Percentiles rank a stretch among this genome's conserved stretches.
Conservation (phyloP, 2,888 invertebrate species). For the Panzeria rudis region DNA sequence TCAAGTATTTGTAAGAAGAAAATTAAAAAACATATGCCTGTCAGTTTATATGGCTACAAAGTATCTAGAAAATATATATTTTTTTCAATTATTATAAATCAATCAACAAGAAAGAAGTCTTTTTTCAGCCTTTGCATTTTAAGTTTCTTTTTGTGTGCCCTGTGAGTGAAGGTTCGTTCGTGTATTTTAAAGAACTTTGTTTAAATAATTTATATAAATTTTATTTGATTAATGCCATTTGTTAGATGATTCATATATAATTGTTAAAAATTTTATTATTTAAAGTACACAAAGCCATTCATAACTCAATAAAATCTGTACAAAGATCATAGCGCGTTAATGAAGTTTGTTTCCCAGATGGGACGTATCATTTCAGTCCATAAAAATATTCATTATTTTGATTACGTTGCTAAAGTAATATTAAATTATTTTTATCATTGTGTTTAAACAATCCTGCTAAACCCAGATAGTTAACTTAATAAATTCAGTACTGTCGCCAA, state of each 20-base stretch:
- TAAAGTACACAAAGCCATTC: not conserved
- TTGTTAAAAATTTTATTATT: not conserved
- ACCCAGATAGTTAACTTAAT: too few species aligned
- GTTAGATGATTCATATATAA: not conserved
- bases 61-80: slow-evolving; percentile 8
- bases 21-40: slow-evolving; percentile 16
- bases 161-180: not conserved
- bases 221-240: slow-evolving; percentile 2
- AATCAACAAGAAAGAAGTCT: slow-evolving; percentile 60
- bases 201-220: slow-evolving; percentile 10
- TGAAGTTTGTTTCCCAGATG: too few species aligned
- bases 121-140: slow-evolving; percentile 14
- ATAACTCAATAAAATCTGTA: too few species aligned
- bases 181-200: slow-evolving; percentile 27
- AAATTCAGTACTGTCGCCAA: too few species aligned
- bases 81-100: slow-evolving; percentile 70
- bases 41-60: slow-evolving; percentile 25
- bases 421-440: too few species aligned
- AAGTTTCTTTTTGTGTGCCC: not conserved
- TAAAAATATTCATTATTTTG: too few species aligned
- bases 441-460: too few species aligned
- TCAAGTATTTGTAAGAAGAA: not conserved
- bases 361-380: too few species aligned
- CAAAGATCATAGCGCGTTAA: too few species aligned
- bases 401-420: too few species aligned